Evolutionary conservation across 2,113 vertebrate species (phyloP).

Genomic region (Hypanus sabinus): DNA sequence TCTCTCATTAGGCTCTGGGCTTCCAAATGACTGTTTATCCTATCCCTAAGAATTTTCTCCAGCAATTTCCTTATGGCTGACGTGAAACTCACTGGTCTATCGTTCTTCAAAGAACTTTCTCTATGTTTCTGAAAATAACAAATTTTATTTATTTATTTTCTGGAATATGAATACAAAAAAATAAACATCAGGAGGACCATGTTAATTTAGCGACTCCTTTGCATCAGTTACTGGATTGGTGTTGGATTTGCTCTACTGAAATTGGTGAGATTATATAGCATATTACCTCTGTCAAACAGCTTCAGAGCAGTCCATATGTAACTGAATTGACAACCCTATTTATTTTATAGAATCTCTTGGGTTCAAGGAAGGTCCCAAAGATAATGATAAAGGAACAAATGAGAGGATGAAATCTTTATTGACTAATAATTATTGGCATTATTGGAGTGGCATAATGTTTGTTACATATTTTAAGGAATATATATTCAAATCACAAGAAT

Average conservation of each 20-base stretch:
- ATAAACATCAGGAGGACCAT: too few relatives aligned
- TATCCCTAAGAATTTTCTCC: too few relatives aligned
- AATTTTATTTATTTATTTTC: too few relatives aligned
- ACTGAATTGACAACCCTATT: neutral
- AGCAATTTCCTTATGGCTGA: too few relatives aligned
- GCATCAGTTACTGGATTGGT: neutral
- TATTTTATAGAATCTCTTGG: neutral
- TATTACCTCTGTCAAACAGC: neutral
- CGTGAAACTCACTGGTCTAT: too few relatives aligned
- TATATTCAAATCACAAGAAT: neutral
- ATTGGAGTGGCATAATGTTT: too few relatives aligned
- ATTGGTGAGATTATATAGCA: neutral
- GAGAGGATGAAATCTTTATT: neutral
- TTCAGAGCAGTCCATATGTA: neutral
- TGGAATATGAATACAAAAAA: too few relatives aligned
- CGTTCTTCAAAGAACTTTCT: too few relatives aligned
- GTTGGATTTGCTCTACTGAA: neutral
- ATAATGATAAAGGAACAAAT: neutral
- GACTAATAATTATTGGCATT: neutral
- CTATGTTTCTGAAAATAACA: too few relatives aligned
- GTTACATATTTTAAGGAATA: too few relatives aligned
- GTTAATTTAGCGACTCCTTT: neutral
- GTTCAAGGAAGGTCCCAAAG: neutral
- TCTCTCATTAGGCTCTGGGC: too few relatives aligned
- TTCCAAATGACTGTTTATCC: too few relatives aligned